Conservation (phyloP, 2,113 vertebrate genomes). For the Jacana jacana region DNA sequence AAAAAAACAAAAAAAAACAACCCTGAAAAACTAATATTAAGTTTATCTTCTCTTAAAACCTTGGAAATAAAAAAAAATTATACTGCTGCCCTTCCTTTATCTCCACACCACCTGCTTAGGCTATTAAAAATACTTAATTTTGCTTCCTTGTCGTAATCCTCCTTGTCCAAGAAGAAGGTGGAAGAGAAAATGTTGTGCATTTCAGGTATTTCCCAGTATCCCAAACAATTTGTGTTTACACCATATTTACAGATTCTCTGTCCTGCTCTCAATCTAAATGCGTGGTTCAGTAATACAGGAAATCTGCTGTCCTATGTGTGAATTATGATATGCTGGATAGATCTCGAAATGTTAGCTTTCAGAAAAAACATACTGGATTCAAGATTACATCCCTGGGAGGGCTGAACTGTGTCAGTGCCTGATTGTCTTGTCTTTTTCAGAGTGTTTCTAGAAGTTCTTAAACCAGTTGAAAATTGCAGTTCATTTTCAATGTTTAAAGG, state of each 20-base stretch:
- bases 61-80: background rate
- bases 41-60: background rate
- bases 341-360: background rate
- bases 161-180: background rate
- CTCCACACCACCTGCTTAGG: background rate
- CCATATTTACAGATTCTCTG: background rate
- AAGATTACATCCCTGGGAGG: background rate
- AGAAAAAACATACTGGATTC: background rate
- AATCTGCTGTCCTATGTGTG: background rate
- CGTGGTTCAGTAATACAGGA: background rate
- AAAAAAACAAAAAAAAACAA: background rate
- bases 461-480: background rate
- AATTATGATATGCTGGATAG: background rate
- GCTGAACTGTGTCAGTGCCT: background rate
- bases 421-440: slow-evolving; percentile 26
- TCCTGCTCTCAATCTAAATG: background rate
- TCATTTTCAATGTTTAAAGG: background rate
- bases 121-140: background rate
- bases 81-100: background rate
- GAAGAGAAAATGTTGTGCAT: background rate
- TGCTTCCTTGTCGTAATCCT: slow-evolving; percentile 12
- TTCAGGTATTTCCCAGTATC: slow-evolving; percentile 4
- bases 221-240: slow-evolving; percentile 37
- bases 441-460: background rate
- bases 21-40: background rate